A percentile compares a stretch with the other conserved stretches of the same genome.
These are phyloP conservation scores for Catamblyrhynchus diadema DNA, from an alignment of 2,797 vertebrate species.

Conservation along the genomic window DNA sequence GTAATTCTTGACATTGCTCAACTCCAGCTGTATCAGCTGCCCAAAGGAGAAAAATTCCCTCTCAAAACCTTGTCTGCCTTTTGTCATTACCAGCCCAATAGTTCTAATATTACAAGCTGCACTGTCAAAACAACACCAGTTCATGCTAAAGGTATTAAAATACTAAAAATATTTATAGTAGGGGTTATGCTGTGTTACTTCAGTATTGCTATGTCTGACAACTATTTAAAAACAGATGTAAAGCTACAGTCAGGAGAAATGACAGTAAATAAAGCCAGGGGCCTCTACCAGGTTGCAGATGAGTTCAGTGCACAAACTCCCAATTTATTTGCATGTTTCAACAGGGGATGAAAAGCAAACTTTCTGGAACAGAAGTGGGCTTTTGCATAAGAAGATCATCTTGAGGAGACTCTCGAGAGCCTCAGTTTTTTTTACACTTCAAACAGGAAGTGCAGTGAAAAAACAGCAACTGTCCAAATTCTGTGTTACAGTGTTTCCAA, in stretches of 20 bases:
- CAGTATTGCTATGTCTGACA: neutral
- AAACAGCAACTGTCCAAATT: neutral
- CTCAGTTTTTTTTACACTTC: neutral
- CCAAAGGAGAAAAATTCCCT: neutral
- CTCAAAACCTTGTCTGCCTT: neutral
- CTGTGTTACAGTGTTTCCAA: neutral
- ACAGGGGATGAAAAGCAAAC: neutral
- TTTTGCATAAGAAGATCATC: neutral
- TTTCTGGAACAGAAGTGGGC: neutral
- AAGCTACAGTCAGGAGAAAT: neutral
- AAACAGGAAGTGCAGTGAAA: neutral
- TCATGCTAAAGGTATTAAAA: neutral
- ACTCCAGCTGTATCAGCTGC: neutral
- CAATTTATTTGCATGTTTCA: neutral
- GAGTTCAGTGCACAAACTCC: neutral
- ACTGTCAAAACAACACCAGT: neutral
- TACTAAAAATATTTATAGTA: slow-evolving; percentile 7
- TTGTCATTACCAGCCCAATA: neutral
- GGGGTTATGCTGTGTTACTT: neutral
- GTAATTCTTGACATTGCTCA: neutral
- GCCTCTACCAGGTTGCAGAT: neutral
- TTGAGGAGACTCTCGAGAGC: neutral
- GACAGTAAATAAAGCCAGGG: neutral
- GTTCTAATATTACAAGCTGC: neutral
- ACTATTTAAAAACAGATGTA: neutral